These are phyloP conservation scores for Standfussiana lucernea DNA, from an alignment of 2,888 invertebrate genomes.

Conservation along the genomic window DNA sequence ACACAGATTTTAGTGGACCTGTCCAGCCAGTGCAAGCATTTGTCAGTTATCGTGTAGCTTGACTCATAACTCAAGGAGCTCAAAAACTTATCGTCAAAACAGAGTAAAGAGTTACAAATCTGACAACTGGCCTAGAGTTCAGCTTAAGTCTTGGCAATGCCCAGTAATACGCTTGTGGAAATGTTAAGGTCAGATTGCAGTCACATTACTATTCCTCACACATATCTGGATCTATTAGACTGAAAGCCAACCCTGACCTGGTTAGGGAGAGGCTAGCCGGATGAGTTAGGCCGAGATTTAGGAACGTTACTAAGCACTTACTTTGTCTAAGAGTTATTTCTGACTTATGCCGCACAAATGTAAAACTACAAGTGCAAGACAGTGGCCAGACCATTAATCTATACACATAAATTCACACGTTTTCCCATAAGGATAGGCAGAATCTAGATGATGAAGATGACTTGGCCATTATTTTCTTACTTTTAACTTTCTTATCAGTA, in stretches of 20 bases:
- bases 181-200: slow-evolving; percentile 9
- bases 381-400: neutral
- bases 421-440: neutral
- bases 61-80: too few species aligned
- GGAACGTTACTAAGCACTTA: neutral
- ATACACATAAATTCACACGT: neutral
- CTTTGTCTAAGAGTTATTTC: neutral
- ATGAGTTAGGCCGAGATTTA: neutral
- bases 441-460: neutral
- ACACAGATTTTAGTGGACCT: too few species aligned
- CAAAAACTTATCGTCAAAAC: neutral
- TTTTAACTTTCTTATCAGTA: neutral
- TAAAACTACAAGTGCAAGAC: neutral
- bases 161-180: neutral
- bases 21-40: too few species aligned
- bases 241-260: slow-evolving; percentile 14
- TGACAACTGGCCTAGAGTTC: neutral
- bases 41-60: too few species aligned
- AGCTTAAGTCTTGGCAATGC: neutral
- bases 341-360: neutral
- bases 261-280: neutral
- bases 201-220: slow-evolving; percentile 8
- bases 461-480: neutral
- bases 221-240: slow-evolving; percentile 7
- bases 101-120: neutral